These are phyloP conservation scores for Daphoenositta chrysoptera DNA, from an alignment of 2,113 vertebrate genomes.

Conservation along the genomic window DNA sequence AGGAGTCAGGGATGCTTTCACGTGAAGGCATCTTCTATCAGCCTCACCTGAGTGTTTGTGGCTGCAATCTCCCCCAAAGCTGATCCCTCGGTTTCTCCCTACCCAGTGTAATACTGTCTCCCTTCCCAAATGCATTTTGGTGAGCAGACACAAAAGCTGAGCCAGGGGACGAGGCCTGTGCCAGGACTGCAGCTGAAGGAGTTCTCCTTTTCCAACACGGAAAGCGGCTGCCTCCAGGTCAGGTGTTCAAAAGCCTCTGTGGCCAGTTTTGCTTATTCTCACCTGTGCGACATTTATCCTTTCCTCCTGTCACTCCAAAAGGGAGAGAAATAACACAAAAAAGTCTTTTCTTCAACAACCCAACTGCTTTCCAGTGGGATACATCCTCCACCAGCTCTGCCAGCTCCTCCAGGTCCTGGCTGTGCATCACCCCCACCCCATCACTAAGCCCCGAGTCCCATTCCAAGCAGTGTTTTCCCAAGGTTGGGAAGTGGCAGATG, in stretches of 20 bases:
- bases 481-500: background rate
- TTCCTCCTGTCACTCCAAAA: background rate
- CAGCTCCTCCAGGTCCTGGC: background rate
- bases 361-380: background rate
- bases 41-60: accelerated
- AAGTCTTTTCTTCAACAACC: background rate
- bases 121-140: background rate
- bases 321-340: background rate
- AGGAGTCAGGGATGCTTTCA: background rate
- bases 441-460: background rate
- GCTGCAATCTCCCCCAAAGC: background rate
- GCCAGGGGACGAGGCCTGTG: background rate
- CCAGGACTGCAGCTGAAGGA: background rate
- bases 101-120: accelerated
- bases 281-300: background rate
- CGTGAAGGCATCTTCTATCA: accelerated
- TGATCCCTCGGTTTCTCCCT: background rate
- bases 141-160: background rate
- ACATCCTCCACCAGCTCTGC: background rate
- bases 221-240: accelerated
- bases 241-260: background rate
- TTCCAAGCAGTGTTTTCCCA: background rate
- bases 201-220: background rate
- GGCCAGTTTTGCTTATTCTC: background rate
- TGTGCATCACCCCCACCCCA: accelerated